These are phyloP conservation scores for Leptinotarsa haldemani DNA, from an alignment of 2,888 invertebrate genomes.

Conservation along the genomic window DNA sequence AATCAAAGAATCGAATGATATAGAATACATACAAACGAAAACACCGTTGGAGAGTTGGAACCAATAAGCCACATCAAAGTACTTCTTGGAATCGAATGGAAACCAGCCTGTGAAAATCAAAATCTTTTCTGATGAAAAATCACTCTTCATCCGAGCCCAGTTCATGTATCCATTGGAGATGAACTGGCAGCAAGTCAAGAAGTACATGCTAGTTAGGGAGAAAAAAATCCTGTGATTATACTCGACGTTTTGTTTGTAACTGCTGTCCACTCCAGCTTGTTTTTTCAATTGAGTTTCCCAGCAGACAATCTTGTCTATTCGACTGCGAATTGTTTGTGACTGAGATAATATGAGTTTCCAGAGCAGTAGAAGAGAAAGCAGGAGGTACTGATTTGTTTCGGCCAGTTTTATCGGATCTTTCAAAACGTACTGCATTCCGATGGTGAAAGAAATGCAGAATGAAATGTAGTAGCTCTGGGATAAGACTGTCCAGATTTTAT, in stretches of 20 bases:
- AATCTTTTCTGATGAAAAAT: neutral
- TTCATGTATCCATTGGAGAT: neutral
- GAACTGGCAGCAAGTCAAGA: neutral
- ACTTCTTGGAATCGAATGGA: neutral
- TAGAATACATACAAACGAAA: neutral
- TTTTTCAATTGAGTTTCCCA: neutral
- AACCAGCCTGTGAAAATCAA: conserved; percentile 13
- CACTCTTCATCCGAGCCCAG: neutral
- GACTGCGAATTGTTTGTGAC: neutral
- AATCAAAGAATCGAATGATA: conserved; percentile 3
- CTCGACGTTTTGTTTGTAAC: neutral
- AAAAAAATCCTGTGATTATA: neutral
- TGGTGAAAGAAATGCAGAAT: conserved; percentile 7
- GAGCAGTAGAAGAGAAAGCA: neutral
- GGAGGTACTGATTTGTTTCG: neutral
- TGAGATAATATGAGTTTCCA: neutral
- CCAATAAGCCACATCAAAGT: neutral
- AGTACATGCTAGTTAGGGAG: neutral
- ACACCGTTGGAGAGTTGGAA: neutral
- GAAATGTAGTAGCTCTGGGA: conserved; percentile 3
- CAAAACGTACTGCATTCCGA: neutral
- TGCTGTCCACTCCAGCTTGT: neutral
- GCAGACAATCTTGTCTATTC: neutral
- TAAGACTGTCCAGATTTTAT: neutral
- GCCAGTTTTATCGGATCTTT: neutral